Evolutionary conservation across 2,113 vertebrate species (phyloP), one percentile per base, ranked within the genome.

Genomic region (Hippoglossus stenolepis): DNA sequence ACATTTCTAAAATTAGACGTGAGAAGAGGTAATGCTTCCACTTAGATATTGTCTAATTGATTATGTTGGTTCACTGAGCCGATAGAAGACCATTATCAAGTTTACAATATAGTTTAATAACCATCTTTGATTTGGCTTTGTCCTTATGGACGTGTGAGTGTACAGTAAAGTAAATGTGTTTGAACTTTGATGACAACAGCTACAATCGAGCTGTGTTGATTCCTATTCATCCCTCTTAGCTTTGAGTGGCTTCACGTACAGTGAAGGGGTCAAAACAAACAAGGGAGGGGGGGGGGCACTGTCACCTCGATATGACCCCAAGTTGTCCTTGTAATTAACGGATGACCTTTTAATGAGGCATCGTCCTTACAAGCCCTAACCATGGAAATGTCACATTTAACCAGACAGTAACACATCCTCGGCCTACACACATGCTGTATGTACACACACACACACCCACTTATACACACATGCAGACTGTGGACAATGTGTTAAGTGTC

Each of bases 311-410:
- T 74, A 23, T 84, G 79, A 90, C 89, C 89, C 61, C 40, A 61
- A 86, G 79, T 84, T 91, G 86, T 94, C 84, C 80, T 77, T 47
- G 67, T 93, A 94, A 94, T 95, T 94, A 94, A 91, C 86, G 90
- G 88, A 93, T 94, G 91, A 94, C 94, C 94, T 95, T 95, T 95
- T 94, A 94, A 94, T 91, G 88, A 94, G 90, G 64, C 89, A 69
- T 76, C 75, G 66, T 47, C 75, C 80, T 88, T 68, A 7, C 87
- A 87, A 77, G 85, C 79, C 49, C 85, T 86, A 86, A 87, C 82
- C 69, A 82, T 72, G 71, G 67, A 93, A 91, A 93, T 92, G 93
- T 93, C 93, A 93, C 84, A 81, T 79, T 85, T 71, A 87, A 91
- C 79, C 62, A 80, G 88, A 88, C 70, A 66, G 65, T 64, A 66